Conservation (phyloP, 2,888 invertebrate species). For the Alloscopus bannaensis region DNA sequence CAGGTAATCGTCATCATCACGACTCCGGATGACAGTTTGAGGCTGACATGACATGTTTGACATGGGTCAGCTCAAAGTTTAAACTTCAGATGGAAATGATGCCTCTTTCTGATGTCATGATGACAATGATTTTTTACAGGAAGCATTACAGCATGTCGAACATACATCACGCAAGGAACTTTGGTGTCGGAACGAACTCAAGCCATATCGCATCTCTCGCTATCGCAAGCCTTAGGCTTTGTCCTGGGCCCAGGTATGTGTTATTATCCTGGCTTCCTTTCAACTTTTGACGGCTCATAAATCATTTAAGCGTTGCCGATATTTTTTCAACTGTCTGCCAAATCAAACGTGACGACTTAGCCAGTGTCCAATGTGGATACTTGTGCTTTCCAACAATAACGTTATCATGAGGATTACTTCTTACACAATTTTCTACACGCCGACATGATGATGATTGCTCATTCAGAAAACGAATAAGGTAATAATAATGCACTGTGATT, state of each 20-base stretch:
- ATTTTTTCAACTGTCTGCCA: neutral
- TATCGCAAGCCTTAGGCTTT: conserved; percentile 91
- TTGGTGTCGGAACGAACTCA: conserved; percentile 86
- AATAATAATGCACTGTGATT: neutral
- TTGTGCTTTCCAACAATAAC: too few relatives aligned
- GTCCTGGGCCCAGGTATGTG: conserved; percentile 83
- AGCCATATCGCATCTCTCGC: conserved; percentile 88
- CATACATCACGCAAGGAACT: conserved; percentile 91
- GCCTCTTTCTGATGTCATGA: neutral
- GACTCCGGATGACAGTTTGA: neutral
- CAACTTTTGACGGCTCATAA: neutral
- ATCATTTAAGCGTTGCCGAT: neutral
- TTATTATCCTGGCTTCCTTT: neutral
- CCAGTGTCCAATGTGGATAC: too few relatives aligned
- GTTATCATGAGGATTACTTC: too few relatives aligned
- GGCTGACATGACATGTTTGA: neutral
- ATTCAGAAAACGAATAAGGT: neutral
- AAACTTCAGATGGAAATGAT: too few relatives aligned
- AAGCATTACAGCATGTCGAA: conserved; percentile 88
- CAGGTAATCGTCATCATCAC: conserved; percentile 83
- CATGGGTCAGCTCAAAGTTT: too few relatives aligned
- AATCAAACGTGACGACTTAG: too few relatives aligned
- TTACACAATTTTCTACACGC: too few relatives aligned
- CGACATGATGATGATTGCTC: neutral
- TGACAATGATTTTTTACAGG: conserved; percentile 77